Evolutionary conservation across 2,797 vertebrate species (phyloP).

Genomic region (Pseudocheirus occidentalis): DNA sequence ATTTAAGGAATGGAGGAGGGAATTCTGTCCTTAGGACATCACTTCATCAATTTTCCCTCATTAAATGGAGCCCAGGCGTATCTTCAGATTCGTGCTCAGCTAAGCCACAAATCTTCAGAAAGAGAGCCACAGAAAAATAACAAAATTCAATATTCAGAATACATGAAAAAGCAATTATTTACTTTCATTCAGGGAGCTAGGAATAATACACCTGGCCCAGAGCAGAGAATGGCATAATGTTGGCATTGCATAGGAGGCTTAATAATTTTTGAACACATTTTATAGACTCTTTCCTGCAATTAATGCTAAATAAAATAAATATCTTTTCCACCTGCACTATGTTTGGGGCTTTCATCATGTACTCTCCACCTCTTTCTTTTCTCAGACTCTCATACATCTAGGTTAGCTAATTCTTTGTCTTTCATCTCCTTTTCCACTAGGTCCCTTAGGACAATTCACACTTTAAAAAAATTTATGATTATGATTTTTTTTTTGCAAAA

Average conservation of each 20-base stretch:
- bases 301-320: conserved; percentile 86
- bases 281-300: conserved; percentile 86
- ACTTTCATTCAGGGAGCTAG: conserved; percentile 83
- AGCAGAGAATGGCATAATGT: conserved; percentile 81
- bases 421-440: background rate
- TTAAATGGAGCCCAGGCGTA: background rate
- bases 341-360: conserved; percentile 77
- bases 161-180: conserved; percentile 83
- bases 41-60: conserved; percentile 7
- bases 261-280: conserved; percentile 83
- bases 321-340: conserved; percentile 79
- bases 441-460: conserved; percentile 3
- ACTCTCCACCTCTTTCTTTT: conserved; percentile 54
- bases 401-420: background rate
- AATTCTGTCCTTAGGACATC: background rate
- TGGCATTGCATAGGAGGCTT: conserved; percentile 84
- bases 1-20: background rate
- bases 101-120: conserved; percentile 71
- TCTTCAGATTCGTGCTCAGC: conserved; percentile 43
- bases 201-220: conserved; percentile 85
- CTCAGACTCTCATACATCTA: conserved; percentile 34
- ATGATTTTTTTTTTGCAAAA: background rate
- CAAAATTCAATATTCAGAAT: conserved; percentile 81
- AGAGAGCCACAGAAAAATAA: conserved; percentile 84
- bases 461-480: no score